phyloP scores from a whole-genome alignment of 2,113 vertebrate genomes.

The Anarrhichthys ocellatus region DNA sequence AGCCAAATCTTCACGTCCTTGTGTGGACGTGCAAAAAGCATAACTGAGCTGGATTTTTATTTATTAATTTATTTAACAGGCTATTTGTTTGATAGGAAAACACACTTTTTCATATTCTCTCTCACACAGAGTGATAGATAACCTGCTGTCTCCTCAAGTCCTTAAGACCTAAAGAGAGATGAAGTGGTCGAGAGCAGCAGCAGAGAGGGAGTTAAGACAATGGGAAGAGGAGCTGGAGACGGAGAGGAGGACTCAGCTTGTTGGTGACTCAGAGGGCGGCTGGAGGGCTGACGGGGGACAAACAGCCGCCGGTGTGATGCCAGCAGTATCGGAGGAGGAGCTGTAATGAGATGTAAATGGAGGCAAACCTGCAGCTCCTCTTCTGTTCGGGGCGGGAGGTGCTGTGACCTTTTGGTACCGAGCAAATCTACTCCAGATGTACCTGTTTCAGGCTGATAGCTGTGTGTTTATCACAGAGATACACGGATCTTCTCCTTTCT shows the following conservation, averaged over 20 bases:
- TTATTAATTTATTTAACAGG: slow-evolving; percentile 27
- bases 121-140: not conserved
- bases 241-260: too few relatives aligned
- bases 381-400: too few relatives aligned
- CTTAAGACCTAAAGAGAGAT: slow-evolving; percentile 1
- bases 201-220: not conserved
- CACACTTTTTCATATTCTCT: slow-evolving; percentile 8
- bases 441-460: too few relatives aligned
- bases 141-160: not conserved
- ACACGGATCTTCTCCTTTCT: too few relatives aligned
- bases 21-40: slow-evolving; percentile 24
- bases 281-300: slow-evolving; percentile 39
- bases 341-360: slow-evolving; percentile 58
- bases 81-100: slow-evolving; percentile 38
- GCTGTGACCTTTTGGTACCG: too few relatives aligned
- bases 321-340: slow-evolving; percentile 3
- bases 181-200: too few relatives aligned
- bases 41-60: slow-evolving; percentile 26
- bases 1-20: slow-evolving; percentile 40
- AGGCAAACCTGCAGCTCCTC: slow-evolving; percentile 3
- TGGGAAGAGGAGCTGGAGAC: too few relatives aligned
- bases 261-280: slow-evolving; percentile 44
- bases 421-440: too few relatives aligned
- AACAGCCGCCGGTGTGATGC: slow-evolving; percentile 30
- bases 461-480: too few relatives aligned